These are phyloP conservation scores for Hyperoplus immaculatus DNA, from an alignment of 2,797 vertebrate species.

Conservation along the genomic window DNA sequence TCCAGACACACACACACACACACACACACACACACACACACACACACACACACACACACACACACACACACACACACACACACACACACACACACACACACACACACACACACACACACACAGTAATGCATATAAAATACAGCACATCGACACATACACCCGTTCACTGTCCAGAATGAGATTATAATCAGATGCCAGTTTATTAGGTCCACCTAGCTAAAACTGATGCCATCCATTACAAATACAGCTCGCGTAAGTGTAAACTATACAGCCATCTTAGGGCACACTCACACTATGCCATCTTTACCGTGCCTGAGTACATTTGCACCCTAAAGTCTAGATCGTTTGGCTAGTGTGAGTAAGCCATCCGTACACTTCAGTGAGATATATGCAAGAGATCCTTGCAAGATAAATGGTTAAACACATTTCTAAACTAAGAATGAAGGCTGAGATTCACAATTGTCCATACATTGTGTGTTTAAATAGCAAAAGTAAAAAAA, in stretches of 20 bases:
- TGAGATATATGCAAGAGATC: too few species aligned
- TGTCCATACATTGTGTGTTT: not conserved
- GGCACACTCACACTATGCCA: too few species aligned
- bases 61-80: slow-evolving; percentile 18
- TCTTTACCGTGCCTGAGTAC: too few species aligned
- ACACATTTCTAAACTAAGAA: not conserved
- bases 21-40: slow-evolving; percentile 38
- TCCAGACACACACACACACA: too few species aligned
- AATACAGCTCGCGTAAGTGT: not conserved
- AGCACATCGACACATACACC: not conserved
- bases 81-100: slow-evolving; percentile 16
- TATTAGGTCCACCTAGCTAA: not conserved
- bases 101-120: slow-evolving; percentile 17
- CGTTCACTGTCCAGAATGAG: not conserved
- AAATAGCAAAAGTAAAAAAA: not conserved
- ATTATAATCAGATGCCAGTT: not conserved
- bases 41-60: slow-evolving; percentile 51
- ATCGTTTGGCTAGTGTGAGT: too few species aligned
- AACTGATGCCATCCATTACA: not conserved
- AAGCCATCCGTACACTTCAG: too few species aligned
- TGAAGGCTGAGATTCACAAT: not conserved
- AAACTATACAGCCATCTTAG: too few species aligned
- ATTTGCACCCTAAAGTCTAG: too few species aligned
- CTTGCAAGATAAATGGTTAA: too few species aligned
- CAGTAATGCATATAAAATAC: not conserved